These are phyloP conservation scores for Rhynchomys soricoides DNA, from an alignment of 2,113 vertebrate species.

Conservation along the genomic window DNA sequence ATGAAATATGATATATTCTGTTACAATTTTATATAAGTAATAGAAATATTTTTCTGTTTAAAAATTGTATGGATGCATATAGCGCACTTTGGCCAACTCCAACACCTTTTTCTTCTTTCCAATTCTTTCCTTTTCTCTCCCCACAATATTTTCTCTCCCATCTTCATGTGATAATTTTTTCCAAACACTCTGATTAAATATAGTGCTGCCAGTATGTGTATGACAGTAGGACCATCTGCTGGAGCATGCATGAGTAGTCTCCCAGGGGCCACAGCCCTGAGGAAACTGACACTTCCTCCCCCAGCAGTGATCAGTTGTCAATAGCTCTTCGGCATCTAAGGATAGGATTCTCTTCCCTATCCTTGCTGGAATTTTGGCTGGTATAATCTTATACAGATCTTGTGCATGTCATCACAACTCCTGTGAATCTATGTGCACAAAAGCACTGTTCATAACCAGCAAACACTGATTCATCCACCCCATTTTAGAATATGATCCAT, in stretches of 20 bases:
- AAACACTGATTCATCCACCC: neutral
- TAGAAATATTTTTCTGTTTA: neutral
- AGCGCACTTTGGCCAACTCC: neutral
- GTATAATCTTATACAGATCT: neutral
- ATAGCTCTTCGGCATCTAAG: neutral
- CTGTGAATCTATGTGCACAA: neutral
- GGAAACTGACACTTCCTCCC: neutral
- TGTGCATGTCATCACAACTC: neutral
- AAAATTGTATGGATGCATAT: neutral
- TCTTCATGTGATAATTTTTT: neutral
- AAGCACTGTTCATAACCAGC: neutral
- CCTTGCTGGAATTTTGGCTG: neutral
- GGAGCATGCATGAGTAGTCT: neutral
- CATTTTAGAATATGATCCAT: neutral
- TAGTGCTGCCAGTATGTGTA: neutral
- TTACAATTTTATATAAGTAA: conserved; percentile 11
- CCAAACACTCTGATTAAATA: neutral
- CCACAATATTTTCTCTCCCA: neutral
- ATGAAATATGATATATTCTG: neutral
- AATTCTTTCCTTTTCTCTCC: neutral
- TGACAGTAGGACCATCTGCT: neutral
- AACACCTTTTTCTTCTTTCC: neutral
- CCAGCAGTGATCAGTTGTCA: neutral
- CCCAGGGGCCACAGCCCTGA: neutral
- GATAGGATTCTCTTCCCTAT: neutral